Percentiles rank a stretch among this genome's conserved stretches.
phyloP scores from a whole-genome alignment of 1,140 invertebrate genomes.

The Parasteatoda tepidariorum region DNA sequence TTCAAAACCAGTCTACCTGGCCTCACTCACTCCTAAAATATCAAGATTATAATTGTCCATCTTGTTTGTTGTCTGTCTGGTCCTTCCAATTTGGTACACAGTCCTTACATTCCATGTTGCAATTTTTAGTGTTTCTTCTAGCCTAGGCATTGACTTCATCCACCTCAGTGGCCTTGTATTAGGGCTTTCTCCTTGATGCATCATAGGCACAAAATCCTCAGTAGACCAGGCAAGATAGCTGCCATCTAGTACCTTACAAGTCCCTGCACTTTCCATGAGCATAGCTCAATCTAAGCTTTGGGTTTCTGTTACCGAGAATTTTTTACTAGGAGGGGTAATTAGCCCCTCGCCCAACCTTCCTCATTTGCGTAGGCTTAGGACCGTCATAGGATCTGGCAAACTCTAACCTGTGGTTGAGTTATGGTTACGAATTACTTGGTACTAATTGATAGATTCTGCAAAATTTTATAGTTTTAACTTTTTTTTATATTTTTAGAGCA shows the following conservation, averaged over 20 bases:
- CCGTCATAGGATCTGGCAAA: background rate
- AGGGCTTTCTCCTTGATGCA: background rate
- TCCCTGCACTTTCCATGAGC: background rate
- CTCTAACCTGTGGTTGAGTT: too few relatives aligned
- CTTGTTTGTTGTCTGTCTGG: background rate
- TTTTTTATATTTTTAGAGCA: too few relatives aligned
- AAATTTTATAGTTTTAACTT: too few relatives aligned
- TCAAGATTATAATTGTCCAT: background rate
- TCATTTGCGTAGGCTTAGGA: background rate
- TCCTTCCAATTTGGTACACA: conserved; percentile 1
- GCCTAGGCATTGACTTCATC: conserved; percentile 16
- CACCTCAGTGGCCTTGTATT: background rate
- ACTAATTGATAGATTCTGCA: too few relatives aligned
- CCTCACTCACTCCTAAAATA: background rate
- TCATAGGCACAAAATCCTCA: background rate
- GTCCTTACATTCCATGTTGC: conserved; percentile 15
- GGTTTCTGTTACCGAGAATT: background rate
- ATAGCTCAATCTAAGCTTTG: background rate
- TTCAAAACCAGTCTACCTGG: background rate
- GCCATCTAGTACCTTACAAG: background rate
- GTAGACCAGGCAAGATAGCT: background rate
- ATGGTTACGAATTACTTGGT: too few relatives aligned
- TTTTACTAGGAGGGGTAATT: background rate
- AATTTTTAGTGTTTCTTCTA: conserved; percentile 7
- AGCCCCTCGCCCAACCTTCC: background rate